phyloP scores from a whole-genome alignment of 2,888 invertebrate genomes.

The Limenitis arthemis region DNA sequence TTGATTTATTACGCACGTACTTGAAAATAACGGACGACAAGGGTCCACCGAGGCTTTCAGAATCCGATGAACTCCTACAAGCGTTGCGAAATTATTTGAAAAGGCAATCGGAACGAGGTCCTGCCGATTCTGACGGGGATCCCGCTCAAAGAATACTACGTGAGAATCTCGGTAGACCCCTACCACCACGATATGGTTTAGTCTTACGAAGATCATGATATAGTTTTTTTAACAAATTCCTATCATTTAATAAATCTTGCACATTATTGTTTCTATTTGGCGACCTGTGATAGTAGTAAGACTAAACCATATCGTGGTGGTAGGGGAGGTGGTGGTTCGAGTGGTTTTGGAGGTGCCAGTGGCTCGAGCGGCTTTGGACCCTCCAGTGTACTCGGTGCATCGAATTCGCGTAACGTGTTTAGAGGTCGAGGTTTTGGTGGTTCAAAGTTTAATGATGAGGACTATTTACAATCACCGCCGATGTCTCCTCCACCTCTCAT shows the following conservation, averaged over 20 bases:
- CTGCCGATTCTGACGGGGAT: slow-evolving; percentile 44
- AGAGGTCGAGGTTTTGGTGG: slow-evolving; percentile 40
- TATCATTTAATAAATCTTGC: slow-evolving; percentile 80
- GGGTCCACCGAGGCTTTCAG: slow-evolving; percentile 52
- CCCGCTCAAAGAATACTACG: slow-evolving; percentile 68
- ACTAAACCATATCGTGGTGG: slow-evolving; percentile 69
- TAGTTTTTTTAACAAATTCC: slow-evolving; percentile 79
- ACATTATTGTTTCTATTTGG: slow-evolving; percentile 78
- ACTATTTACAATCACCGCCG: slow-evolving; percentile 50
- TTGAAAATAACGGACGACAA: slow-evolving; percentile 73
- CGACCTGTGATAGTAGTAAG: too few relatives aligned
- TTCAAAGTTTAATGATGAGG: slow-evolving; percentile 40
- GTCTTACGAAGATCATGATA: slow-evolving; percentile 81
- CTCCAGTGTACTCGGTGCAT: slow-evolving; percentile 48
- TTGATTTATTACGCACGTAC: slow-evolving; percentile 78
- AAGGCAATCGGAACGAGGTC: slow-evolving; percentile 48
- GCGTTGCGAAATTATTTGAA: slow-evolving; percentile 74
- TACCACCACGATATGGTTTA: too few relatives aligned
- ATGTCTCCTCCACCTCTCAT: slow-evolving; percentile 78
- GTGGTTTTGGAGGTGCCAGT: slow-evolving; percentile 7
- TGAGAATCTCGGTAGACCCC: slow-evolving; percentile 77
- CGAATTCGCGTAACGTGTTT: slow-evolving; percentile 45
- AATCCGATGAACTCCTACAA: slow-evolving; percentile 76
- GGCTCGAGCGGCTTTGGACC: slow-evolving; percentile 44
- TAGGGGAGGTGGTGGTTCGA: slow-evolving; percentile 43